phyloP scores from a whole-genome alignment of 2,113 vertebrate genomes.

The Ammodytes dubius region DNA sequence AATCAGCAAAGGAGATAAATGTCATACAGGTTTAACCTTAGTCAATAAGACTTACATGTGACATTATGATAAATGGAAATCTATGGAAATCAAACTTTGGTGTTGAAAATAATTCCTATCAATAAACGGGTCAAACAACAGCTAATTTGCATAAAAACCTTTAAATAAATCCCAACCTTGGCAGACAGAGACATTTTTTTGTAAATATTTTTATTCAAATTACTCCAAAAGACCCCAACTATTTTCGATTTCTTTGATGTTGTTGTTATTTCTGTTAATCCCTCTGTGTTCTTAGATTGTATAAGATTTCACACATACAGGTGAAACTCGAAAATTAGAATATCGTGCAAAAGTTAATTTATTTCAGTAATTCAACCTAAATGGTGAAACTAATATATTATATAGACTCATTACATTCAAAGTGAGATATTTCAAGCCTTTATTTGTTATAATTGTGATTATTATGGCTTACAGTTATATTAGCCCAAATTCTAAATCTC shows the following conservation, averaged over 20 bases:
- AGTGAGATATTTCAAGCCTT: too few relatives aligned
- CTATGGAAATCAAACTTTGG: background rate
- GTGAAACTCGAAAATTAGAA: too few relatives aligned
- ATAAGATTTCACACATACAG: conserved; percentile 21
- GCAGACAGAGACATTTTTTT: background rate
- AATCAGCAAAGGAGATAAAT: background rate
- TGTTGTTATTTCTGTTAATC: conserved; percentile 8
- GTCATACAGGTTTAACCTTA: background rate
- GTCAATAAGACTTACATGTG: background rate
- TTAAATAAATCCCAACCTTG: background rate
- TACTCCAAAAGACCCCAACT: background rate
- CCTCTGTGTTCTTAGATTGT: background rate
- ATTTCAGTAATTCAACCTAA: too few relatives aligned
- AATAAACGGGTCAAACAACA: background rate
- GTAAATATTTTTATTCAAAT: conserved; percentile 22
- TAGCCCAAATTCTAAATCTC: too few relatives aligned
- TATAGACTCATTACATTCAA: too few relatives aligned
- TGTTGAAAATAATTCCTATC: background rate
- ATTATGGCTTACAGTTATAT: too few relatives aligned
- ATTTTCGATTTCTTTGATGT: conserved; percentile 23
- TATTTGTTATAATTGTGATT: too few relatives aligned
- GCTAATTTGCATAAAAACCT: background rate
- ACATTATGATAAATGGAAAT: background rate
- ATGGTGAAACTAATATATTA: too few relatives aligned
- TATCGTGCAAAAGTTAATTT: too few relatives aligned